A percentile compares a stretch with the other conserved stretches of the same genome.
Conservation (phyloP, 2,888 invertebrate genomes). For the Tineola bisselliella region DNA sequence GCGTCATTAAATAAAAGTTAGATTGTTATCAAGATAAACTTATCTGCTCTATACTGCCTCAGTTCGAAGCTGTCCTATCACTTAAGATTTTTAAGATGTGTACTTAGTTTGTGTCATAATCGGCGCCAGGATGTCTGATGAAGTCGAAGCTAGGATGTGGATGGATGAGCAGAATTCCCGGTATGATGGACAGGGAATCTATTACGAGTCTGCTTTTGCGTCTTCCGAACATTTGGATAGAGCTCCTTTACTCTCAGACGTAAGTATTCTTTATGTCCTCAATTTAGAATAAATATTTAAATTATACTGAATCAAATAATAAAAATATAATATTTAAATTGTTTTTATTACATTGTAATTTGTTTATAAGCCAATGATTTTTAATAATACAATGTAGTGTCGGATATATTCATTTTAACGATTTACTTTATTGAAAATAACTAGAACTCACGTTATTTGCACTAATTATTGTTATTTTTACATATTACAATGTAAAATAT, state of each 20-base stretch:
- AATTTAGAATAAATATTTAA: too few relatives aligned
- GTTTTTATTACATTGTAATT: too few relatives aligned
- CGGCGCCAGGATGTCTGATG: conserved; percentile 65
- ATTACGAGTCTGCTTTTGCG: conserved; percentile 53
- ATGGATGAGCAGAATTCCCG: conserved; percentile 46
- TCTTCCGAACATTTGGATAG: conserved; percentile 56
- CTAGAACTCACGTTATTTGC: too few relatives aligned
- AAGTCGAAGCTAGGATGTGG: conserved; percentile 62
- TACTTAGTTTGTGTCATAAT: background rate
- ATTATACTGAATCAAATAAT: background rate
- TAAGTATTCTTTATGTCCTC: conserved; percentile 22
- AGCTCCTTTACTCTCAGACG: conserved; percentile 57
- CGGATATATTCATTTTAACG: too few relatives aligned
- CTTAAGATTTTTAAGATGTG: background rate
- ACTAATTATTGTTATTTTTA: too few relatives aligned
- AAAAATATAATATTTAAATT: background rate
- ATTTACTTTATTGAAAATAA: too few relatives aligned
- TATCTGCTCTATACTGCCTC: background rate
- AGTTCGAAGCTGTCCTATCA: background rate
- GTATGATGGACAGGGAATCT: conserved; percentile 41
- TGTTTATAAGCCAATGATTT: too few relatives aligned
- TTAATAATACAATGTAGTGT: too few relatives aligned
- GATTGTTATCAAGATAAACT: background rate
- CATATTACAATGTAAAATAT: too few relatives aligned
- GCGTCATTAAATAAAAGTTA: background rate